phyloP scores from a whole-genome alignment of 2,888 invertebrate genomes.

The Machimus atricapillus region DNA sequence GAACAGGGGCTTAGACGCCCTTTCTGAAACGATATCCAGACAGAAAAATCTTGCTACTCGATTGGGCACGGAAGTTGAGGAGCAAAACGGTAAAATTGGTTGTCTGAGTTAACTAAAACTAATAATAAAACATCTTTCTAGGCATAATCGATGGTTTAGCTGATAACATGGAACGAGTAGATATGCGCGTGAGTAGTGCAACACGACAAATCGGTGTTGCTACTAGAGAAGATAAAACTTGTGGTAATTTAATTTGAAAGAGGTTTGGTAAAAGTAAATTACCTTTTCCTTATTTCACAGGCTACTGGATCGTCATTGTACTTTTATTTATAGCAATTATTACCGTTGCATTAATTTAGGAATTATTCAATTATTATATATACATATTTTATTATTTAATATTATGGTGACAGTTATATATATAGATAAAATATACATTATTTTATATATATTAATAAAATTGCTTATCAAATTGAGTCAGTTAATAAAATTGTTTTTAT shows the following conservation, averaged over 20 bases:
- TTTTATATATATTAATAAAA: background rate
- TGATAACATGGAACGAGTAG: slow-evolving; percentile 75
- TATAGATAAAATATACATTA: background rate
- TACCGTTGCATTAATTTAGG: slow-evolving; percentile 63
- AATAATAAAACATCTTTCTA: slow-evolving; percentile 54
- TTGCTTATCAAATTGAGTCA: background rate
- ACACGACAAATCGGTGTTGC: slow-evolving; percentile 73
- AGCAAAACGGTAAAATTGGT: slow-evolving; percentile 73
- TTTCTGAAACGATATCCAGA: slow-evolving; percentile 76
- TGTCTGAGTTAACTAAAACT: background rate
- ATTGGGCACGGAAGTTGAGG: slow-evolving; percentile 77
- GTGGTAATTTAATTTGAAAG: slow-evolving; percentile 63
- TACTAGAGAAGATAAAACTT: slow-evolving; percentile 73
- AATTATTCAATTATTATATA: background rate
- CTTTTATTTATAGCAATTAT: slow-evolving; percentile 73
- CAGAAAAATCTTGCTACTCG: slow-evolving; percentile 79
- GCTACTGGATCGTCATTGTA: slow-evolving; percentile 77
- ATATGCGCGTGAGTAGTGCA: slow-evolving; percentile 71
- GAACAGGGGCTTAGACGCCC: slow-evolving; percentile 76
- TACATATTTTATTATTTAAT: background rate
- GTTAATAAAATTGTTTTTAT: background rate
- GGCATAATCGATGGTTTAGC: slow-evolving; percentile 79
- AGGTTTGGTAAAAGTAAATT: background rate
- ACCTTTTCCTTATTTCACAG: slow-evolving; percentile 55
- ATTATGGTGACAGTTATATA: slow-evolving; percentile 22